These are phyloP conservation scores for Lophotriccus pileatus DNA, from an alignment of 2,797 vertebrate species.

Conservation along the genomic window DNA sequence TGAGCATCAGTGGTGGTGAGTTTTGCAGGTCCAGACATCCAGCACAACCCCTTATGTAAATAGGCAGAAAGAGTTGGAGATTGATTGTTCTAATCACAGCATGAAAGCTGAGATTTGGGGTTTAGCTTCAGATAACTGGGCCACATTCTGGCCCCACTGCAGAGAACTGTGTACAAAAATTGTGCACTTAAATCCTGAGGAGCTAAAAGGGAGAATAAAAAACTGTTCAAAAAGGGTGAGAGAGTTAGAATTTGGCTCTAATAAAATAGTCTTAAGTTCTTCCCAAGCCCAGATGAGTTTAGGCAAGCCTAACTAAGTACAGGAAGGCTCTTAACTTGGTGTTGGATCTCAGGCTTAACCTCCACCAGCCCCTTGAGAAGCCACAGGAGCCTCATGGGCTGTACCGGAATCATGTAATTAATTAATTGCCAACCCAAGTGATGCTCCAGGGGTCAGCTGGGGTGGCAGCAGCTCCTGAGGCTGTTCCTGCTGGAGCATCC, in stretches of 20 bases:
- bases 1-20: neutral
- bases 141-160: neutral
- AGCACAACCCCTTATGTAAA: neutral
- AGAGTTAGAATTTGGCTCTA: neutral
- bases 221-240: neutral
- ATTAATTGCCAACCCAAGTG: neutral
- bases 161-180: neutral
- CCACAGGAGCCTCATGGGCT: neutral
- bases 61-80: neutral
- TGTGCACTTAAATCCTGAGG: neutral
- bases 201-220: neutral
- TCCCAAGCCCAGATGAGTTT: neutral
- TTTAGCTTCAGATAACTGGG: neutral
- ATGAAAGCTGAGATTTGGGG: neutral
- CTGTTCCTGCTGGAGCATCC: neutral
- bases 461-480: neutral
- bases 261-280: neutral
- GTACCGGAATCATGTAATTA: too few relatives aligned
- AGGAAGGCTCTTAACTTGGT: neutral
- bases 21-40: neutral
- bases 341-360: neutral
- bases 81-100: neutral
- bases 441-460: fast-evolving
- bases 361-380: neutral
- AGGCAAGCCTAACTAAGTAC: neutral